phyloP scores from a whole-genome alignment of 1,140 invertebrate genomes.

The Heterodera schachtii region DNA sequence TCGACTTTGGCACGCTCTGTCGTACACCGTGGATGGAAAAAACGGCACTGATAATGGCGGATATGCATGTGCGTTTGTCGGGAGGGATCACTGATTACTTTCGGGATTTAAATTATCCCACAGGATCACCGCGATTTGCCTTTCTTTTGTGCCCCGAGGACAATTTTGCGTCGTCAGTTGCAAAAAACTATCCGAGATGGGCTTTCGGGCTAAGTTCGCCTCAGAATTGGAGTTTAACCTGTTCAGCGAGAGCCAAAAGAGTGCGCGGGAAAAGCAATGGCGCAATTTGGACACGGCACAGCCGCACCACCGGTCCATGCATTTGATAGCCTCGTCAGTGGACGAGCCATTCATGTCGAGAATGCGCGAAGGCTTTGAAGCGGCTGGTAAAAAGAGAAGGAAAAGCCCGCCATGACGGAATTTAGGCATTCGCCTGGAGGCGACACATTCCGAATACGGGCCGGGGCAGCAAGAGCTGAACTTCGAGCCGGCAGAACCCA shows the following conservation, averaged over 20 bases:
- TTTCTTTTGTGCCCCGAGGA: constrained; percentile 7
- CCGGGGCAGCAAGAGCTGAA: constrained; percentile 21
- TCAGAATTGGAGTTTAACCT: constrained; percentile 22
- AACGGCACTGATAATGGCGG: constrained; percentile 3
- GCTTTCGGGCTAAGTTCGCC: constrained; percentile 6
- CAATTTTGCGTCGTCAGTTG: constrained; percentile 6
- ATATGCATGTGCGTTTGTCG: neutral
- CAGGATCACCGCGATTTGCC: neutral
- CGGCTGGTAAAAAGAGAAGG: neutral
- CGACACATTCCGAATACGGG: constrained; percentile 17
- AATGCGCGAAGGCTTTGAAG: constrained; percentile 11
- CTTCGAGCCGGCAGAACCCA: constrained; percentile 14
- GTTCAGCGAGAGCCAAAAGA: constrained; percentile 14
- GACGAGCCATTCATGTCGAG: constrained; percentile 20
- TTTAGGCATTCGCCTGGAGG: constrained; percentile 15
- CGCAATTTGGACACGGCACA: constrained; percentile 1
- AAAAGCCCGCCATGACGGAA: neutral
- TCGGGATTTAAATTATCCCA: too few species aligned
- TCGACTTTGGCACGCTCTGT: constrained; percentile 13
- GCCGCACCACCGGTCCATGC: constrained; percentile 12
- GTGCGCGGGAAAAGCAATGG: constrained; percentile 19
- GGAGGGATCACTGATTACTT: too few species aligned
- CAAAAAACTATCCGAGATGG: neutral
- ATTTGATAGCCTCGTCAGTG: neutral
- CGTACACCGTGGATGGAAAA: constrained; percentile 14